Evolutionary conservation across 2,888 invertebrate species (phyloP).

Genomic region (Seira ritae): DNA sequence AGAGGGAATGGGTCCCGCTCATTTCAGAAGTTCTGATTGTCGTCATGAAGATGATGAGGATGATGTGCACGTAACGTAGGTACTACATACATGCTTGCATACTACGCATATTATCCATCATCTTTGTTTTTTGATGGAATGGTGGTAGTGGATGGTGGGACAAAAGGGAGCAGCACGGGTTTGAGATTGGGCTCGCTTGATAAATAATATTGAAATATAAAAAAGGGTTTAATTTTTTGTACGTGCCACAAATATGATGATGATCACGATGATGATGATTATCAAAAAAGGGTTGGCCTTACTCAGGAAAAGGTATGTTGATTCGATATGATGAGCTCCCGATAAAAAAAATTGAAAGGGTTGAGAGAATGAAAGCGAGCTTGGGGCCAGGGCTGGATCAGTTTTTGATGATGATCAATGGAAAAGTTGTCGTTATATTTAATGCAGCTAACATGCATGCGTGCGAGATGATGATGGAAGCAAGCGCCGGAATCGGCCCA

Average conservation of each 20-base stretch:
- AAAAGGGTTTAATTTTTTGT: slow-evolving; percentile 47
- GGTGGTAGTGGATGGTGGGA: background rate
- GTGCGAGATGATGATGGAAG: slow-evolving; percentile 24
- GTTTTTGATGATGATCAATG: slow-evolving; percentile 27
- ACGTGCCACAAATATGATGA: slow-evolving; percentile 24
- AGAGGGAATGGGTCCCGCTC: background rate
- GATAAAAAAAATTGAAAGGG: slow-evolving; percentile 40
- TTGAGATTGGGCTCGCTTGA: slow-evolving; percentile 52
- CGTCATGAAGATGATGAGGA: no score
- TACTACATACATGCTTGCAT: background rate
- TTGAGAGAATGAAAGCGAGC: background rate
- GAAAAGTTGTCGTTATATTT: slow-evolving; percentile 6
- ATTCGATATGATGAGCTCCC: slow-evolving; percentile 33
- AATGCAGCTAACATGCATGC: slow-evolving; percentile 22
- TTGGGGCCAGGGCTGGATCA: background rate
- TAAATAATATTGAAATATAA: slow-evolving; percentile 29
- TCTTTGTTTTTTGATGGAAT: slow-evolving; percentile 39
- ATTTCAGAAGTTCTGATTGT: no score
- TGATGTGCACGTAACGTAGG: background rate
- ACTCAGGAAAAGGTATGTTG: slow-evolving; percentile 8
- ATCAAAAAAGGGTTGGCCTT: slow-evolving; percentile 48
- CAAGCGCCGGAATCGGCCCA: slow-evolving; percentile 23
- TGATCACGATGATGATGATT: slow-evolving; percentile 44
- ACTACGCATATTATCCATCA: slow-evolving; percentile 26
- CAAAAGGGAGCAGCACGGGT: slow-evolving; percentile 48